These are phyloP conservation scores for Palythoa heliodiscus DNA, from an alignment of 92 coral and sea anemone genomes.

Conservation along the genomic window DNA sequence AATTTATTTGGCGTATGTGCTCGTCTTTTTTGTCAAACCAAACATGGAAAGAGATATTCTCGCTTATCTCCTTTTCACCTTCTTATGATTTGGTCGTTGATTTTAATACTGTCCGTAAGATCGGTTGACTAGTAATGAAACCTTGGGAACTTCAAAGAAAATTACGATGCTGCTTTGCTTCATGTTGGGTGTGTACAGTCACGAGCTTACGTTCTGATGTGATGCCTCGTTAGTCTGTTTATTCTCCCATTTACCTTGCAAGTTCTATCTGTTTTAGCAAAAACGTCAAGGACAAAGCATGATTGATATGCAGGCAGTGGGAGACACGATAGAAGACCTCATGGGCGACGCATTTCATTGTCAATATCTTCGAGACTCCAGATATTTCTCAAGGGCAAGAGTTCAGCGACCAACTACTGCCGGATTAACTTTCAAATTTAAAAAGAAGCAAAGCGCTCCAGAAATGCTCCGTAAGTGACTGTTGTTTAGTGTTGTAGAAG, in stretches of 20 bases:
- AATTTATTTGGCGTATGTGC: no score
- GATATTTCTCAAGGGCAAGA: slow-evolving; percentile 46
- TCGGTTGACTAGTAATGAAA: no score
- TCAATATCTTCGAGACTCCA: slow-evolving; percentile 66
- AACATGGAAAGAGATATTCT: no score
- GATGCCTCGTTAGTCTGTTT: no score
- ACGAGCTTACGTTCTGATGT: no score
- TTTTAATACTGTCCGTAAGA: no score
- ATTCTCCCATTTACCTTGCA: neutral
- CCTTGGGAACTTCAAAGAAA: no score
- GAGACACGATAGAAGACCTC: slow-evolving; percentile 80
- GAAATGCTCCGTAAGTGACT: neutral
- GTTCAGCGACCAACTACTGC: slow-evolving; percentile 15
- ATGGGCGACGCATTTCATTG: slow-evolving; percentile 94
- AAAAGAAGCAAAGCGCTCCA: slow-evolving; percentile 7
- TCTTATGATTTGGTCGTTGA: no score
- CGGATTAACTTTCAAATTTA: slow-evolving; percentile 6
- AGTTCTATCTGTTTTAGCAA: slow-evolving; percentile 46
- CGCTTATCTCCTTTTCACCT: no score
- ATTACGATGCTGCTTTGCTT: no score
- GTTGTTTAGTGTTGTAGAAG: neutral
- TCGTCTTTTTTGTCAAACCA: no score
- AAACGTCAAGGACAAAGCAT: slow-evolving; percentile 59
- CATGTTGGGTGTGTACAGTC: no score
- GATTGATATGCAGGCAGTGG: slow-evolving; percentile 76